These are phyloP conservation scores for Hippocampus abdominalis DNA, from an alignment of 2,113 vertebrate genomes.

Conservation along the genomic window DNA sequence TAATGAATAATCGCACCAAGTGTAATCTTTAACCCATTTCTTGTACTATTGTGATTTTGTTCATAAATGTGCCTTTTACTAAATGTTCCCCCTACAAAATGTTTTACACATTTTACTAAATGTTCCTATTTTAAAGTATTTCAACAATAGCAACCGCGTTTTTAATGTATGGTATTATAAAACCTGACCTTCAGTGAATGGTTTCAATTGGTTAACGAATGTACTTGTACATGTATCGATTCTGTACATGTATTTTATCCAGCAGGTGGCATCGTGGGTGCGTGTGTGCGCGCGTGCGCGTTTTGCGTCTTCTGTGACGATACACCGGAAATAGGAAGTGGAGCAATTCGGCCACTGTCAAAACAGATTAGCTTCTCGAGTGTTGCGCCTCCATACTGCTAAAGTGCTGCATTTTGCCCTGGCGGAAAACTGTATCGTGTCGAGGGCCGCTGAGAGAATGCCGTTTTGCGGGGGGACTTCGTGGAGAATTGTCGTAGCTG, in stretches of 20 bases:
- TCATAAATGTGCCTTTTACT: neutral
- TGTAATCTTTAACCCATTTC: too few relatives aligned
- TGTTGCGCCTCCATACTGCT: too few relatives aligned
- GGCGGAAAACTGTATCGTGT: neutral
- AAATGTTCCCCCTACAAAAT: neutral
- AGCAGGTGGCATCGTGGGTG: conserved; percentile 25
- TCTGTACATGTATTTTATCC: conserved; percentile 6
- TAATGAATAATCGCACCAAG: neutral
- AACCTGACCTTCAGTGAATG: neutral
- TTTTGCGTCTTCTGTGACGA: conserved; percentile 6
- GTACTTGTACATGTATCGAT: too few relatives aligned
- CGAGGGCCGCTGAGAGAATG: conserved; percentile 32
- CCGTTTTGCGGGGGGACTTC: conserved; percentile 4
- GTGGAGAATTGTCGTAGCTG: conserved; percentile 2
- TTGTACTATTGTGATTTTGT: too few relatives aligned
- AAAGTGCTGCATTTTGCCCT: neutral
- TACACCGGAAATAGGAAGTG: conserved; percentile 40
- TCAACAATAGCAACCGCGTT: neutral
- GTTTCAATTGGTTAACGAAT: neutral
- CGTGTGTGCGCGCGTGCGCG: neutral
- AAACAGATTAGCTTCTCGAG: neutral
- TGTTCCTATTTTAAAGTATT: too few relatives aligned
- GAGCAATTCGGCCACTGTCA: neutral
- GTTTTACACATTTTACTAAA: too few relatives aligned
- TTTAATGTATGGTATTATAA: neutral